Base-by-base conservation (phyloP, 2,888 invertebrate genomes). In the Microplitis deprimator region DNA sequence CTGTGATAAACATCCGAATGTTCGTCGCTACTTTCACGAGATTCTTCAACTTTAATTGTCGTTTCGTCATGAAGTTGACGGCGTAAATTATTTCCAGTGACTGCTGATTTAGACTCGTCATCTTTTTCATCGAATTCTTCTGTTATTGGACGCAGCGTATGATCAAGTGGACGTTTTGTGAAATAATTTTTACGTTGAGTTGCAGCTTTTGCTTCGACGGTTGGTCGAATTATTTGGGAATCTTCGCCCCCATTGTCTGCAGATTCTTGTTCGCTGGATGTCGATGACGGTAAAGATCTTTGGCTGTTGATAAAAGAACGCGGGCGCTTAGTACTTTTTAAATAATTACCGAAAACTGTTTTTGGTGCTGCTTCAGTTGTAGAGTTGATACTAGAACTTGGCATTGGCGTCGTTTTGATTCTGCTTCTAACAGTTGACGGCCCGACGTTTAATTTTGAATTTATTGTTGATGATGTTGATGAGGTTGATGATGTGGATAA, bases 1-100 rank as follows among this genome's bases (percentile, higher is more conserved):
- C 93, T 92, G 50, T 94, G 94, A 81, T 94, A 95, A 0, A 94
- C 93, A 83, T 94, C 94, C 1, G 93, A 92, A 4, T 93, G 92
- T 85, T 95, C 95, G 81, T 93, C 93, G 10, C 92, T 93, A 20
- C 91, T 90, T 73, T 93, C 94, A 81, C 92, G 92, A 0, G 89
- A 84, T 82, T 91, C 90, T 79, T 92, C 91, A 0, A 91, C 90
- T 68, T 90, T 90, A 1, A 73, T 73, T 0, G 87, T 86, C 0
- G 87, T 86, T n/a, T 92, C 93, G 73, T 92, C 92, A 70, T 91
- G 90, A 50, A 94, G 88, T 83, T 95, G 93, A 62, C 94, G 90
- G 75, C 94, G 91, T 38, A 94, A 88, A 0, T 92, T 91, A 83
- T 94, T 94, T 1, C 93, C 92, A 0, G 85, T 87, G 0, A 87